Evolutionary conservation across 2,113 vertebrate genomes (phyloP).

Genomic region (Syngnathus scovelli): DNA sequence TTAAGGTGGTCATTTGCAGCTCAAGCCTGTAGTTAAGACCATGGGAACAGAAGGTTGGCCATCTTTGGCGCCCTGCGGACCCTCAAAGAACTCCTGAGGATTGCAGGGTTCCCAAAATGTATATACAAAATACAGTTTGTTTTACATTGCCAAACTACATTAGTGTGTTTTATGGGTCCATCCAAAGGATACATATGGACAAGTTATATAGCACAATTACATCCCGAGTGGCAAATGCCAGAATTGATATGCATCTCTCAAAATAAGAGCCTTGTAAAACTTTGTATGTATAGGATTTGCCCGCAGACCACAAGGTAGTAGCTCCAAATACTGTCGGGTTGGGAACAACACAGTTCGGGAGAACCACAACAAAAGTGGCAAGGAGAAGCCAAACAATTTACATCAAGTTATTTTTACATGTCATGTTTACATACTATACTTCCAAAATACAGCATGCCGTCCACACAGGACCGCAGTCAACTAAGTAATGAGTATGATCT

Average conservation of each 20-base stretch:
- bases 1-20: slow-evolving; percentile 64
- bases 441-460: background rate
- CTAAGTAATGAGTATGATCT: background rate
- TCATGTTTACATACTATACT: slow-evolving; percentile 8
- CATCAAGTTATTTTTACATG: slow-evolving; percentile 8
- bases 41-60: slow-evolving; percentile 50
- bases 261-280: slow-evolving; percentile 31
- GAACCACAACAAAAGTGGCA: slow-evolving; percentile 7
- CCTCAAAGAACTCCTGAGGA: slow-evolving; percentile 31
- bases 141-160: slow-evolving; percentile 5
- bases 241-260: slow-evolving; percentile 27
- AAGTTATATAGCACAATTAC: slow-evolving; percentile 12
- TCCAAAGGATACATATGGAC: slow-evolving; percentile 2
- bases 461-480: background rate
- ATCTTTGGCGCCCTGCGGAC: slow-evolving; percentile 40
- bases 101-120: slow-evolving; percentile 34
- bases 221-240: slow-evolving; percentile 22
- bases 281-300: slow-evolving; percentile 25
- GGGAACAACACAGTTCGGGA: slow-evolving; percentile 8
- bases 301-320: slow-evolving; percentile 27
- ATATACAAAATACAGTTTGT: slow-evolving; percentile 30
- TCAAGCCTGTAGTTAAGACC: slow-evolving; percentile 59
- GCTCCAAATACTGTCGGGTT: slow-evolving; percentile 15
- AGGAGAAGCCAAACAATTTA: slow-evolving; percentile 1
- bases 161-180: slow-evolving; percentile 16